phyloP scores from a whole-genome alignment of 2,113 vertebrate genomes.

The Ceyx margarethae region DNA sequence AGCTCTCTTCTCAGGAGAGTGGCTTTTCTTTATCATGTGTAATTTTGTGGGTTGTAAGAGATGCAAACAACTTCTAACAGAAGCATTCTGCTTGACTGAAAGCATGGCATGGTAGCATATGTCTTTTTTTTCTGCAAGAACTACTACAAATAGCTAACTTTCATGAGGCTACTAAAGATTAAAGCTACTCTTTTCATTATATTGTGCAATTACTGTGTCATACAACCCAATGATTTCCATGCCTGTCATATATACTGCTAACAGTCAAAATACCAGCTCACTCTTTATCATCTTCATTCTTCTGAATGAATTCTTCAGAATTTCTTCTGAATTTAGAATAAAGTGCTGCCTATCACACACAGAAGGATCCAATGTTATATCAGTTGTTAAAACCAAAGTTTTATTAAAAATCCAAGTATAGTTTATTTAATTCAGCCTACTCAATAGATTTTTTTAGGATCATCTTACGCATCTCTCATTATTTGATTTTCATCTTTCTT shows the following conservation, averaged over 20 bases:
- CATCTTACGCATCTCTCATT: background rate
- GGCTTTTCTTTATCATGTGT: background rate
- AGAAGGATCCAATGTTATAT: background rate
- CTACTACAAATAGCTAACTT: background rate
- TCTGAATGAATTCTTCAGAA: background rate
- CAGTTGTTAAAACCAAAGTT: background rate
- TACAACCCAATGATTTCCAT: accelerated
- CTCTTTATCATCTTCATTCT: background rate
- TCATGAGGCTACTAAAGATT: background rate
- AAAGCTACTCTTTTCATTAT: background rate
- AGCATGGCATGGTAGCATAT: background rate
- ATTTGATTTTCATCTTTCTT: background rate
- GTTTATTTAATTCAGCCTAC: slow-evolving; percentile 9
- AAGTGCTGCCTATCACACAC: background rate
- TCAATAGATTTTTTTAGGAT: background rate
- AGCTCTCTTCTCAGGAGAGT: background rate
- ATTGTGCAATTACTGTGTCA: background rate
- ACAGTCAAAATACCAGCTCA: background rate
- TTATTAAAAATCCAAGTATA: background rate
- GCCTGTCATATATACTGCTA: background rate
- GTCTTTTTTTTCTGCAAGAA: background rate
- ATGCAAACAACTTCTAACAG: background rate
- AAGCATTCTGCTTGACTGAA: background rate
- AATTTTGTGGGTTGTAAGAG: background rate
- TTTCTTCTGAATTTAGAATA: background rate